Percentiles rank a stretch among this genome's conserved stretches.
These are phyloP conservation scores for Acipenser oxyrinchus DNA, from an alignment of 2,797 vertebrate species.

Conservation along the genomic window DNA sequence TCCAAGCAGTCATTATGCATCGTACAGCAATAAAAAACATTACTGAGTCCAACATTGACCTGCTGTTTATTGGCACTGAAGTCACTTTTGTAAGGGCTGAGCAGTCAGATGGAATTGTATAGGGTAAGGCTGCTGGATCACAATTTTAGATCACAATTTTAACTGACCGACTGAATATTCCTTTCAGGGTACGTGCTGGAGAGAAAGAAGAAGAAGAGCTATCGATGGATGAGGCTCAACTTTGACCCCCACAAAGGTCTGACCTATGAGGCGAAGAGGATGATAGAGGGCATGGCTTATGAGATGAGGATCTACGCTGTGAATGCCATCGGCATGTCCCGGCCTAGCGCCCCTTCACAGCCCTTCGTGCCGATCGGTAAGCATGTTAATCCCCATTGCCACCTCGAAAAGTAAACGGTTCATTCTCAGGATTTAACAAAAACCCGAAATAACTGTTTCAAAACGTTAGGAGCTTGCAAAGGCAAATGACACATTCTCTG, in stretches of 20 bases:
- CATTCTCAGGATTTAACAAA: too few species aligned
- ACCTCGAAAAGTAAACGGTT: too few species aligned
- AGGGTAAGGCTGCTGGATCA: background rate
- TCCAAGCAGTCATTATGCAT: too few species aligned
- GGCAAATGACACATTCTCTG: too few species aligned
- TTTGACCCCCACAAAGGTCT: slow-evolving; percentile 82
- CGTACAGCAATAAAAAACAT: too few species aligned
- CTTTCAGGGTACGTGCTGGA: slow-evolving; percentile 85
- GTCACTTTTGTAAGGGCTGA: too few species aligned
- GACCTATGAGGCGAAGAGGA: slow-evolving; percentile 79
- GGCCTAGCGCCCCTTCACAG: slow-evolving; percentile 78
- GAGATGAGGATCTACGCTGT: slow-evolving; percentile 92
- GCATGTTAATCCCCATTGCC: slow-evolving; percentile 33
- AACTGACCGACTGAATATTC: background rate
- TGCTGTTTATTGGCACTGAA: too few species aligned
- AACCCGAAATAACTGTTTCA: too few species aligned
- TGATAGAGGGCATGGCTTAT: slow-evolving; percentile 92
- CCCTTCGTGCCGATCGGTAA: slow-evolving; percentile 93
- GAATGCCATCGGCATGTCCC: slow-evolving; percentile 90
- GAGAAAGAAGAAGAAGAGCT: slow-evolving; percentile 93
- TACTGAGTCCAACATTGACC: too few species aligned
- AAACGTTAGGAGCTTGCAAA: too few species aligned
- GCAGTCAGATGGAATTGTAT: too few species aligned
- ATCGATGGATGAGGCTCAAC: slow-evolving; percentile 95
- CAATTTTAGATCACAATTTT: background rate